These are phyloP conservation scores for Resseliella maxima DNA, from an alignment of 2,888 invertebrate species.

Conservation along the genomic window DNA sequence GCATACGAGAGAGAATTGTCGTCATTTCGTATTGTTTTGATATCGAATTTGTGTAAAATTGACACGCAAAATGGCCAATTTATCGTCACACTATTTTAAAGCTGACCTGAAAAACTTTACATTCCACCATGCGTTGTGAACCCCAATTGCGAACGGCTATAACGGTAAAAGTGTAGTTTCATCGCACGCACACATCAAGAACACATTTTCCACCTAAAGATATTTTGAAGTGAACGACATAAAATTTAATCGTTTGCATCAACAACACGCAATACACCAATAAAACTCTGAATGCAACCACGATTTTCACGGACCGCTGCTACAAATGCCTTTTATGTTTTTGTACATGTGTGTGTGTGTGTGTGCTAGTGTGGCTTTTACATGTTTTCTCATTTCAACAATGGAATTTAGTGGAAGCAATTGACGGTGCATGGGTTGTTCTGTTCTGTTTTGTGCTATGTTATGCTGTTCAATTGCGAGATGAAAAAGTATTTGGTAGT, in stretches of 20 bases:
- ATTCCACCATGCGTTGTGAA: not conserved
- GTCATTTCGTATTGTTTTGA: not conserved
- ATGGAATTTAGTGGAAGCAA: not conserved
- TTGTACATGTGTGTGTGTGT: not conserved
- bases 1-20: not conserved
- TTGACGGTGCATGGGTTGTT: not conserved
- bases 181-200: slow-evolving; percentile 16
- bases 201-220: slow-evolving; percentile 44
- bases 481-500: slow-evolving; percentile 21
- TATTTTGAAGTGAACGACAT: slow-evolving; percentile 38
- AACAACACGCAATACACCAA: slow-evolving; percentile 43
- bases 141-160: not conserved
- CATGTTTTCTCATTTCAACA: slow-evolving; percentile 18
- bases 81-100: slow-evolving; percentile 25
- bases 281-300: slow-evolving; percentile 29
- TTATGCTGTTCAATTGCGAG: not conserved
- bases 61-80: slow-evolving; percentile 37
- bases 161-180: not conserved
- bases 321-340: not conserved
- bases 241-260: slow-evolving; percentile 44
- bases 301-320: slow-evolving; percentile 19
- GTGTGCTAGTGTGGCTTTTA: not conserved
- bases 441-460: not conserved
- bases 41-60: slow-evolving; percentile 40
- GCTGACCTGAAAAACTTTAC: not conserved